phyloP scores from a whole-genome alignment of 1,140 invertebrate genomes.

The Phthorimaea operculella region DNA sequence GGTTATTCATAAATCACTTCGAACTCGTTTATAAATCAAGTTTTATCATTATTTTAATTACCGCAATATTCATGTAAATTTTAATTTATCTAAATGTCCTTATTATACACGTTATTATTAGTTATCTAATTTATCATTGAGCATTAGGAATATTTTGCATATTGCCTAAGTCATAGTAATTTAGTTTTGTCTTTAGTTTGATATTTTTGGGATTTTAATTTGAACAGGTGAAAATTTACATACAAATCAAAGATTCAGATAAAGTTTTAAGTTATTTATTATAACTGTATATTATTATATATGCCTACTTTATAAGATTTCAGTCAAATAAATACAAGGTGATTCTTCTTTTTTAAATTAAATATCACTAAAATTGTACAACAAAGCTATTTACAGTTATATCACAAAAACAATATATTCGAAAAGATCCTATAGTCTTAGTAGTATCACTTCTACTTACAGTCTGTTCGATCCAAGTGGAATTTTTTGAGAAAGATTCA shows the following conservation, averaged over 20 bases:
- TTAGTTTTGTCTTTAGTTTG: no score
- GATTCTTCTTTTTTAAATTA: constrained; percentile 51
- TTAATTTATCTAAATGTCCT: no score
- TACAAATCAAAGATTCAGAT: not conserved
- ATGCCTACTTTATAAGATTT: constrained; percentile 57
- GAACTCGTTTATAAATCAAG: no score
- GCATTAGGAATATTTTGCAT: no score
- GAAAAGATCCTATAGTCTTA: constrained; percentile 40
- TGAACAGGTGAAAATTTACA: no score
- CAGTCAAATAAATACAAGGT: constrained; percentile 67
- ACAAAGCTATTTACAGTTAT: constrained; percentile 66
- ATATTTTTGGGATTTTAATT: no score
- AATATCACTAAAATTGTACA: constrained; percentile 67
- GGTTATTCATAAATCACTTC: no score
- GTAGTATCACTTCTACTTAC: constrained; percentile 63
- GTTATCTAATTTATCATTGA: no score
- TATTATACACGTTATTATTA: no score
- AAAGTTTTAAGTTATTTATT: constrained; percentile 52
- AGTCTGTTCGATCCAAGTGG: constrained; percentile 52
- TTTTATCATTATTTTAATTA: no score
- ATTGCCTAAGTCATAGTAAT: no score
- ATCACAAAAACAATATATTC: constrained; percentile 63
- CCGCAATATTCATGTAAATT: no score
- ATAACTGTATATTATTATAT: constrained; percentile 32
- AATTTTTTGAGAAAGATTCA: constrained; percentile 33